phyloP scores from a whole-genome alignment of 1,140 invertebrate species.

The Musca vetustissima region DNA sequence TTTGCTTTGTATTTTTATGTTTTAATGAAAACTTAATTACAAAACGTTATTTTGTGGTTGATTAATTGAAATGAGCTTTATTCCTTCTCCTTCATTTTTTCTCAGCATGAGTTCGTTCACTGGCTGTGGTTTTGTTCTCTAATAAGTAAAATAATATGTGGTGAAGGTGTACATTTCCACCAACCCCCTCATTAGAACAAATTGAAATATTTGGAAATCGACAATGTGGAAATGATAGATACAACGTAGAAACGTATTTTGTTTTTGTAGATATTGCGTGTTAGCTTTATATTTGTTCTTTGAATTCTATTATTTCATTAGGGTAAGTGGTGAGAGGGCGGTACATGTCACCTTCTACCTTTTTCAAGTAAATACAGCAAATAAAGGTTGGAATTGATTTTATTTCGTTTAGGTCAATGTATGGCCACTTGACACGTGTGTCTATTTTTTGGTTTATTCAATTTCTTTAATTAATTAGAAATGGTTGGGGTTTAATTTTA shows the following conservation, averaged over 20 bases:
- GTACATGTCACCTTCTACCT: too few relatives aligned
- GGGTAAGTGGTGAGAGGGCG: too few relatives aligned
- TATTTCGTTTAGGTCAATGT: neutral
- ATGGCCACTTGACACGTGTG: neutral
- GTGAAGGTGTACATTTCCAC: too few relatives aligned
- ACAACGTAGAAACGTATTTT: neutral
- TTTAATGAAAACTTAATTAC: constrained; percentile 49
- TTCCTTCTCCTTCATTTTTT: neutral
- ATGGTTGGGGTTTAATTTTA: neutral
- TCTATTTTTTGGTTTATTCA: constrained; percentile 2
- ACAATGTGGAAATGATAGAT: constrained; percentile 6
- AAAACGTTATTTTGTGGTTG: constrained; percentile 31
- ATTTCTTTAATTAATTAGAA: constrained; percentile 23
- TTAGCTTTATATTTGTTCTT: neutral
- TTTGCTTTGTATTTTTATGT: neutral
- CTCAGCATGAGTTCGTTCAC: neutral
- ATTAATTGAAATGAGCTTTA: constrained; percentile 31
- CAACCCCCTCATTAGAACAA: too few relatives aligned
- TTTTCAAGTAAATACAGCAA: neutral
- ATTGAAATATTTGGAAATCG: neutral
- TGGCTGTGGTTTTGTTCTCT: too few relatives aligned
- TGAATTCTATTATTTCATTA: neutral
- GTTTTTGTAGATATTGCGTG: constrained; percentile 13
- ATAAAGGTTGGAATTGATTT: neutral
- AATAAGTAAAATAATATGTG: too few relatives aligned